These are phyloP conservation scores for Dendrolimus houi DNA, from an alignment of 2,888 invertebrate species.

Conservation along the genomic window DNA sequence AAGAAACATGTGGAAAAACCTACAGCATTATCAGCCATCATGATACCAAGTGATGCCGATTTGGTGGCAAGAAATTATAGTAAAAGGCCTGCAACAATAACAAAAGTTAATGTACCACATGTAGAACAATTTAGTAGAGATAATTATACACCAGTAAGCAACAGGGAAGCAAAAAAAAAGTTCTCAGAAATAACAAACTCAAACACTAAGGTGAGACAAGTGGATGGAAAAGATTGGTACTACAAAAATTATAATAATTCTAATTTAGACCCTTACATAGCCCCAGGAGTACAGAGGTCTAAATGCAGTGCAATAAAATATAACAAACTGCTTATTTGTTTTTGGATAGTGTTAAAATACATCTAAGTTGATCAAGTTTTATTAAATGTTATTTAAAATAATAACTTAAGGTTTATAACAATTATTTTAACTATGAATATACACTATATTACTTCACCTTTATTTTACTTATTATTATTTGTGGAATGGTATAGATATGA, in stretches of 20 bases:
- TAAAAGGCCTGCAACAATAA: conserved; percentile 60
- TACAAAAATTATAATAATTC: conserved; percentile 88
- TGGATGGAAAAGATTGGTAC: conserved; percentile 86
- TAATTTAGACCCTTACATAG: conserved; percentile 63
- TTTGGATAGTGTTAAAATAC: conserved; percentile 1
- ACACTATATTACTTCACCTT: too few relatives aligned
- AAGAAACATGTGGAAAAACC: conserved; percentile 53
- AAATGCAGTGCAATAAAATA: conserved; percentile 19
- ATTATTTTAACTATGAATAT: neutral
- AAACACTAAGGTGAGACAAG: conserved; percentile 59
- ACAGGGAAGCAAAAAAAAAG: conserved; percentile 60
- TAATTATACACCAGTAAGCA: conserved; percentile 50
- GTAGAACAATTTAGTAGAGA: conserved; percentile 47
- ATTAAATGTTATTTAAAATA: conserved; percentile 4
- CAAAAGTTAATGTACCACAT: conserved; percentile 60
- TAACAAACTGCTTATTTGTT: conserved; percentile 17
- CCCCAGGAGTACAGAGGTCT: conserved; percentile 49
- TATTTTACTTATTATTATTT: too few relatives aligned
- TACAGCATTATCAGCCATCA: conserved; percentile 78
- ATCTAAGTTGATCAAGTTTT: neutral
- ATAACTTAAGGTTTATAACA: neutral
- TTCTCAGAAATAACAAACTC: conserved; percentile 50
- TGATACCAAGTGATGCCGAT: conserved; percentile 75
- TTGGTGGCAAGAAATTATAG: conserved; percentile 37
- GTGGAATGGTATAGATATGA: too few relatives aligned